phyloP scores from a whole-genome alignment of 2,888 invertebrate genomes.

The Chymomyza fuscimana region DNA sequence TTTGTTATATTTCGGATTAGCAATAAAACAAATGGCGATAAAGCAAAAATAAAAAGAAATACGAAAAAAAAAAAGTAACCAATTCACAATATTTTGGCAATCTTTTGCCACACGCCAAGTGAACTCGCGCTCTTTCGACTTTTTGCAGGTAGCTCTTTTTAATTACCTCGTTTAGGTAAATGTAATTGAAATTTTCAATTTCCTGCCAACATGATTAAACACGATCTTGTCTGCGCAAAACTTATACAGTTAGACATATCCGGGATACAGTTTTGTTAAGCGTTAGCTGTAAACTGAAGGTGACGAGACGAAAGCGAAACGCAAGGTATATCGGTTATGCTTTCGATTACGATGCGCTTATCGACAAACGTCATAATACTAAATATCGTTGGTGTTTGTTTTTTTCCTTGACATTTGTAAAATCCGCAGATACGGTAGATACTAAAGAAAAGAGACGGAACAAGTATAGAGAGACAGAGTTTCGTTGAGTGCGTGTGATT shows the following conservation, averaged over 20 bases:
- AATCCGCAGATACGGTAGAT: too few species aligned
- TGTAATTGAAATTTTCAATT: slow-evolving; percentile 55
- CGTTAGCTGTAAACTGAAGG: not conserved
- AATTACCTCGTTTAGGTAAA: slow-evolving; percentile 44
- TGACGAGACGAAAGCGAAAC: not conserved
- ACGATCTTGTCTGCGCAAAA: slow-evolving; percentile 18
- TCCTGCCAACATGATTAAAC: slow-evolving; percentile 43
- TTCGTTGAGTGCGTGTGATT: too few species aligned
- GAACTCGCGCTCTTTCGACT: not conserved
- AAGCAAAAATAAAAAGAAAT: slow-evolving; percentile 4
- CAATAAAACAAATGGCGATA: slow-evolving; percentile 13
- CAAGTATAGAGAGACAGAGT: too few species aligned
- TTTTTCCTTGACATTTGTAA: too few species aligned
- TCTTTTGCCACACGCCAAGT: slow-evolving; percentile 41
- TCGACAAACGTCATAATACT: too few species aligned
- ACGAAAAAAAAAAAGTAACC: slow-evolving; percentile 22
- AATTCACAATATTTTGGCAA: slow-evolving; percentile 13
- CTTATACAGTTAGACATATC: not conserved
- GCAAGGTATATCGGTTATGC: not conserved
- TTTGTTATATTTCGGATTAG: slow-evolving; percentile 65
- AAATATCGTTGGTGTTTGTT: too few species aligned
- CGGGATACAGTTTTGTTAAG: not conserved
- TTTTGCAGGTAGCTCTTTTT: slow-evolving; percentile 2
- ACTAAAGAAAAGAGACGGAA: too few species aligned
- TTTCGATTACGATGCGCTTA: not conserved